Percentiles rank a stretch among this genome's conserved stretches.
Conservation (phyloP, 23 tunicate genomes). For the Halocynthia aurantium region DNA sequence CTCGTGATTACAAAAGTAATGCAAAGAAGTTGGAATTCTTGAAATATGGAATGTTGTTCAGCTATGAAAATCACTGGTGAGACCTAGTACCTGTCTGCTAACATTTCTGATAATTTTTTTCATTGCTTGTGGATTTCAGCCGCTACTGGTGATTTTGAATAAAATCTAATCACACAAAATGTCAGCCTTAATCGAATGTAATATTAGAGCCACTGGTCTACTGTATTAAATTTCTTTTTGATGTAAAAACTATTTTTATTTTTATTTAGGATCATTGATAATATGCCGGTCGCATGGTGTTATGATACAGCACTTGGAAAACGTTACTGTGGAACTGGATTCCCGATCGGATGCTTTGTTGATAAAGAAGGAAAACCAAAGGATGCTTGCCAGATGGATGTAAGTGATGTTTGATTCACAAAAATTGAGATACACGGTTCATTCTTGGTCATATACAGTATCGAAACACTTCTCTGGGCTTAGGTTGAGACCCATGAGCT, state of each 20-base stretch:
- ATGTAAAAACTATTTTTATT: background rate
- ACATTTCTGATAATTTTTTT: no score
- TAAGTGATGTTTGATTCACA: constrained; percentile 9
- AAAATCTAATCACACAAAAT: no score
- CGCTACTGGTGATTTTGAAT: no score
- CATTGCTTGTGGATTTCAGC: no score
- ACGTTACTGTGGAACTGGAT: constrained; percentile 86
- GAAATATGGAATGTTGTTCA: constrained; percentile 87
- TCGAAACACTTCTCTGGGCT: no score
- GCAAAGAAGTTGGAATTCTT: constrained; percentile 61
- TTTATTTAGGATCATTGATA: constrained; percentile 72
- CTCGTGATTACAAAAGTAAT: constrained; percentile 36
- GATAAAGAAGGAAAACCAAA: constrained; percentile 46
- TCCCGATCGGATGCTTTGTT: constrained; percentile 98
- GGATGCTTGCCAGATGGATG: constrained; percentile 70
- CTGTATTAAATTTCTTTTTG: no score
- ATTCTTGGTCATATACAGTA: no score
- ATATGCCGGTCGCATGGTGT: constrained; percentile 99
- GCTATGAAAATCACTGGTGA: constrained; percentile 95
- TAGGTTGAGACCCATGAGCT: no score
- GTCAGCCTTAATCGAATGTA: no score
- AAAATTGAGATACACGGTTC: no score
- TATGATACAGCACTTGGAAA: constrained; percentile 49
- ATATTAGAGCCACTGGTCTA: no score
- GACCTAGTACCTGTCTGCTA: background rate